These are phyloP conservation scores for Tipula vernalis DNA, from an alignment of 2,888 invertebrate species.

Conservation along the genomic window DNA sequence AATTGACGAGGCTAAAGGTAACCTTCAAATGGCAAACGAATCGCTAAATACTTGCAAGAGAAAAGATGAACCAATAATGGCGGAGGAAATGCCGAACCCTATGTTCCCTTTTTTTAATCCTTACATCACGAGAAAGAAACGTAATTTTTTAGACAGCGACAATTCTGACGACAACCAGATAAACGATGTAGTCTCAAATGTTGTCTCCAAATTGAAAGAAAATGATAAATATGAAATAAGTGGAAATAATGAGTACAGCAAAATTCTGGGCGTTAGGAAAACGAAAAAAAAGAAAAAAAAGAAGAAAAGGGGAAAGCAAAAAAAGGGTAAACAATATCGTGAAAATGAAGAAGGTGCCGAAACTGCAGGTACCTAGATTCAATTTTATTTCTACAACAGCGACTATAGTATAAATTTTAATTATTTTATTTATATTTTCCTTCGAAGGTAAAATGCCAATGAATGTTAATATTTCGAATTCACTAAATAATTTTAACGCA, in stretches of 20 bases:
- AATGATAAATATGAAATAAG: background rate
- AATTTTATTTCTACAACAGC: background rate
- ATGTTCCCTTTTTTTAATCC: background rate
- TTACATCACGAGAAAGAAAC: background rate
- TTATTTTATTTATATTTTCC: background rate
- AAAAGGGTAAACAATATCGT: conserved; percentile 11
- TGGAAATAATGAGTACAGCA: background rate
- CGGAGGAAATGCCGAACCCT: background rate
- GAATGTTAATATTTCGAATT: background rate
- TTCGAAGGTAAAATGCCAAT: background rate
- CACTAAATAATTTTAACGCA: background rate
- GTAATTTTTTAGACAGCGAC: background rate
- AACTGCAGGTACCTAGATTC: conserved; percentile 9
- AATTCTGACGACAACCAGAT: background rate
- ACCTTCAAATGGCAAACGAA: background rate
- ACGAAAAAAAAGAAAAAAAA: background rate
- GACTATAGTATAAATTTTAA: background rate
- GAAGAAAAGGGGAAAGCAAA: conserved; percentile 10
- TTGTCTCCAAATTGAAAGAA: background rate
- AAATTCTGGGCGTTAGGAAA: background rate
- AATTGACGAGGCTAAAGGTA: conserved; percentile 17
- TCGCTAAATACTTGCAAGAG: background rate
- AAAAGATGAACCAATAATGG: background rate
- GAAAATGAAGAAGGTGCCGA: conserved; percentile 13
- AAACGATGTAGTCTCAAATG: background rate